These are phyloP conservation scores for Limosa lapponica DNA, from an alignment of 2,797 vertebrate genomes.

Conservation along the genomic window DNA sequence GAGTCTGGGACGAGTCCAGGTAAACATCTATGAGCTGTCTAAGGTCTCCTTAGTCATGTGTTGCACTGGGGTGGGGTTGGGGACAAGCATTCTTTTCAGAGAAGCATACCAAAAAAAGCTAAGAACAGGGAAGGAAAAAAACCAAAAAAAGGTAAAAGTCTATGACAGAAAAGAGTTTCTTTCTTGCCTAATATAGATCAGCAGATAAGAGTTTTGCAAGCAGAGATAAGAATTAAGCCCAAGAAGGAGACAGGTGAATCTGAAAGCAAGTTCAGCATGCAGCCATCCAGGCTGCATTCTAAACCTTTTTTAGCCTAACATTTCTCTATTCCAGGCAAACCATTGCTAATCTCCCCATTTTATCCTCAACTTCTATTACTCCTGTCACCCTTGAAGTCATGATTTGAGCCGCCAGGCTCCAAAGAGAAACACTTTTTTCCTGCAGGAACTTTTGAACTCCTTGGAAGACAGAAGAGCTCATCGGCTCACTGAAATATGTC, in stretches of 20 bases:
- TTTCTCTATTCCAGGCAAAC: background rate
- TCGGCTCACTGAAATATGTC: background rate
- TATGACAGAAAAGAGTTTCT: background rate
- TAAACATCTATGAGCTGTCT: background rate
- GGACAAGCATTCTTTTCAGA: background rate
- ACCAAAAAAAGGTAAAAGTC: background rate
- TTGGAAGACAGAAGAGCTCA: background rate
- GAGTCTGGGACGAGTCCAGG: background rate
- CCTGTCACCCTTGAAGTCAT: background rate
- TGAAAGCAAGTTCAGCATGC: background rate
- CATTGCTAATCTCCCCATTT: background rate
- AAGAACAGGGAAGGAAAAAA: background rate
- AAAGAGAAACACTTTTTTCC: background rate
- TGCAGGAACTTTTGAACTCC: background rate
- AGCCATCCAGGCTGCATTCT: background rate
- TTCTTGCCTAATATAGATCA: background rate
- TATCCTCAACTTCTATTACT: background rate
- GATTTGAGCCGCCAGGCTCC: background rate
- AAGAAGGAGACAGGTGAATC: background rate
- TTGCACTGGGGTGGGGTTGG: background rate
- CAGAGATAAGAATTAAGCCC: background rate
- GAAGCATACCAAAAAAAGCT: background rate
- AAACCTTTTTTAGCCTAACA: background rate
- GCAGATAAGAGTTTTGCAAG: background rate
- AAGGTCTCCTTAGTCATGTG: background rate